phyloP scores from a whole-genome alignment of 2,113 vertebrate genomes.

The Oreochromis aureus region DNA sequence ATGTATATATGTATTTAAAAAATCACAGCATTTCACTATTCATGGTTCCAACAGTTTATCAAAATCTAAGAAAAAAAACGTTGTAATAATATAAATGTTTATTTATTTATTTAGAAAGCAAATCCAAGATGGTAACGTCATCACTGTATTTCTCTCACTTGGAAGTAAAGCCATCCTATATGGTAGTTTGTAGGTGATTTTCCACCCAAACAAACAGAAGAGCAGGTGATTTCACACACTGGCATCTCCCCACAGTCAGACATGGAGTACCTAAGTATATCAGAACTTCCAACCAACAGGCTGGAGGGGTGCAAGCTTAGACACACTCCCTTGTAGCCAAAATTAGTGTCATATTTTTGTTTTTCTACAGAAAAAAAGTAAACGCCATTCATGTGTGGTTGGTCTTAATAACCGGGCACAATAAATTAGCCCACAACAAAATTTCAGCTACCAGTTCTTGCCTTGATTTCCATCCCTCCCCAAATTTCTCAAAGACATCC shows the following conservation, averaged over 20 bases:
- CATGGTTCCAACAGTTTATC: neutral
- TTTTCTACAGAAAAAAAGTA: neutral
- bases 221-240: neutral
- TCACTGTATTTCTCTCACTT: neutral
- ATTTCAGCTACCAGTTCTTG: accelerated
- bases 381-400: accelerated
- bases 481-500: neutral
- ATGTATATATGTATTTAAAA: neutral
- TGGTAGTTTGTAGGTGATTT: neutral
- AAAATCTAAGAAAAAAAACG: neutral
- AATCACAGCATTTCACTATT: neutral
- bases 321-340: neutral
- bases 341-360: neutral
- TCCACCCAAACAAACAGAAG: neutral
- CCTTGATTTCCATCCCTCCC: neutral
- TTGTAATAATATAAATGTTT: neutral
- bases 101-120: neutral
- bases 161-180: neutral
- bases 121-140: neutral
- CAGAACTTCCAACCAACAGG: neutral
- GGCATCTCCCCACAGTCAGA: neutral
- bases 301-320: neutral
- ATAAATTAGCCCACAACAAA: accelerated
- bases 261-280: neutral
- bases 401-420: neutral